phyloP scores from a whole-genome alignment of 2,888 invertebrate genomes.

The Sepiola atlantica region DNA sequence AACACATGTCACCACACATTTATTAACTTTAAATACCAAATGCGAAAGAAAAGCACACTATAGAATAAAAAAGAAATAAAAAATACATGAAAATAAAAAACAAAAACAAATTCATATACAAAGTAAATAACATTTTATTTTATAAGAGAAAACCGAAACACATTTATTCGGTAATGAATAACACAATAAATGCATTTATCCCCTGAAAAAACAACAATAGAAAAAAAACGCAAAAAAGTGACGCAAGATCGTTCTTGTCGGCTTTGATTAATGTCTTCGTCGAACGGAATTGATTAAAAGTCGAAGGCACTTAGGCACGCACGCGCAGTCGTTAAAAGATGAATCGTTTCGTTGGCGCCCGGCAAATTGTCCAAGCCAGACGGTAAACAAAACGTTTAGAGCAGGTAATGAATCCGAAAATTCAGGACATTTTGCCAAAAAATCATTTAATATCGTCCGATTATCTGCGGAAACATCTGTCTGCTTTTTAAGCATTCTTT shows the following conservation, averaged over 20 bases:
- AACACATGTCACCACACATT: too few species aligned
- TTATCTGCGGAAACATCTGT: background rate
- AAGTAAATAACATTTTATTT: background rate
- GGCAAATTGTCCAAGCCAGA: background rate
- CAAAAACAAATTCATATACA: background rate
- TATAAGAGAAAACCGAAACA: background rate
- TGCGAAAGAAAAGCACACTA: background rate
- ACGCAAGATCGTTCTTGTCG: background rate
- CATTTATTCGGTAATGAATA: background rate
- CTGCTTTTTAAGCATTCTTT: background rate
- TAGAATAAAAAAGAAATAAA: background rate
- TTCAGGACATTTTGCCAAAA: slow-evolving; percentile 16
- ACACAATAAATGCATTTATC: background rate
- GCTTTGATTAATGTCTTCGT: background rate
- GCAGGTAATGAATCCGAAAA: background rate
- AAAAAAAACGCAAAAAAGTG: background rate
- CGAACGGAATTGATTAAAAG: slow-evolving; percentile 16
- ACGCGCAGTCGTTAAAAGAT: background rate
- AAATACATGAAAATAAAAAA: background rate
- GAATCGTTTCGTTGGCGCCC: slow-evolving; percentile 11
- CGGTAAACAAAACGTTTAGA: background rate
- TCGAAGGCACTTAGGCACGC: background rate
- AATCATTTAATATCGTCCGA: background rate
- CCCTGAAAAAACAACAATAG: too few species aligned
- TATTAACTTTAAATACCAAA: too few species aligned